Percentiles rank a stretch among this genome's conserved stretches.
Evolutionary conservation across 2,113 vertebrate genomes (phyloP).

Genomic region (Pontoporia blainvillei): DNA sequence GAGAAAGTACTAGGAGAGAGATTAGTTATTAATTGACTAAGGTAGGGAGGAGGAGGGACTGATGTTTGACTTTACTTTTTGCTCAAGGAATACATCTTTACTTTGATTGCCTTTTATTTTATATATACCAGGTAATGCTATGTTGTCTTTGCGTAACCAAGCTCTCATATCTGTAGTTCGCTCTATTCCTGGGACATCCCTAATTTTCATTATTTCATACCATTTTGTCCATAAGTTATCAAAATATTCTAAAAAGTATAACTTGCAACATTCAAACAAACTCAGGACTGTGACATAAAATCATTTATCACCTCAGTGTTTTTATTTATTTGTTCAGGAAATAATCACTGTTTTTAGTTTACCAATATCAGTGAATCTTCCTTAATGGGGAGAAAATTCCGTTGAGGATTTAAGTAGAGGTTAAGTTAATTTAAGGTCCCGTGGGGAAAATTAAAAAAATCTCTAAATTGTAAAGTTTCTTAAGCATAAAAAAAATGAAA

Average conservation of each 20-base stretch:
- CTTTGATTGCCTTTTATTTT: neutral
- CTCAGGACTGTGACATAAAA: neutral
- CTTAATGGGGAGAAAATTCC: neutral
- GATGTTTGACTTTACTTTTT: neutral
- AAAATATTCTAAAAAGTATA: neutral
- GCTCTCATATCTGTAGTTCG: neutral
- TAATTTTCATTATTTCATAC: neutral
- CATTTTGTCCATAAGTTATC: neutral
- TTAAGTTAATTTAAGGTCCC: neutral
- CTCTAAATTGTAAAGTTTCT: neutral
- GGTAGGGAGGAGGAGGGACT: neutral
- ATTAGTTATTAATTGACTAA: neutral
- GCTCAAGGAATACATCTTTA: neutral
- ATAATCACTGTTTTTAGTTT: neutral
- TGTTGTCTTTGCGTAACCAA: neutral
- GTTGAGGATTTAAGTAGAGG: neutral
- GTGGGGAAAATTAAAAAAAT: neutral
- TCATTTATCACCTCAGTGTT: neutral
- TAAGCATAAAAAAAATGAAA: neutral
- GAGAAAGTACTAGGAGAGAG: neutral
- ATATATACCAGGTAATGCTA: neutral
- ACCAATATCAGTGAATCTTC: neutral
- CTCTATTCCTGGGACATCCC: neutral
- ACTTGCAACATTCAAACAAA: neutral
- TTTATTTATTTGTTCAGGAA: neutral